phyloP scores from a whole-genome alignment of 2,888 invertebrate species.

The Anaspis maculata region DNA sequence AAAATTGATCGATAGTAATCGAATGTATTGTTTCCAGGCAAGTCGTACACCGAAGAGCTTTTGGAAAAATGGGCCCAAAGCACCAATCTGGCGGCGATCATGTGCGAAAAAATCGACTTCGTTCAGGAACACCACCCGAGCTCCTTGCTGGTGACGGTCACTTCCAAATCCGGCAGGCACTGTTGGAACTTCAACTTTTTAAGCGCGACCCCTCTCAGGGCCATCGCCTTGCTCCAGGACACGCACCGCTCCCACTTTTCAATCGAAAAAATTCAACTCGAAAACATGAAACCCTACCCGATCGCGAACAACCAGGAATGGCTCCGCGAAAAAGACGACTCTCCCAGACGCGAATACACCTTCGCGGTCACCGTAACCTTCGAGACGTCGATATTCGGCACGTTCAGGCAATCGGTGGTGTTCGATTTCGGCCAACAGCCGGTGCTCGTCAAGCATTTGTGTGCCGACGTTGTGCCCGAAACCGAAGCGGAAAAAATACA shows the following conservation, averaged over 20 bases:
- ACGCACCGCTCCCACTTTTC: conserved; percentile 60
- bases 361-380: conserved; percentile 27
- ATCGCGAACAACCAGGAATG: conserved; percentile 47
- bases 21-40: conserved; percentile 33
- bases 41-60: conserved; percentile 52
- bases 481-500: conserved; percentile 56
- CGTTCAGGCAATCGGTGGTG: conserved; percentile 68
- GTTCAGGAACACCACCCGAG: conserved; percentile 52
- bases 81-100: conserved; percentile 53
- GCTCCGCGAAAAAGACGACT: conserved; percentile 17
- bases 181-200: conserved; percentile 54
- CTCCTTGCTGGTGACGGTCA: conserved; percentile 52
- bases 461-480: conserved; percentile 67
- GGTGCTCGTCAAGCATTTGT: conserved; percentile 56
- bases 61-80: conserved; percentile 56
- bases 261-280: conserved; percentile 45
- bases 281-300: conserved; percentile 21
- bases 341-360: conserved; percentile 19
- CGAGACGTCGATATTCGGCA: conserved; percentile 63
- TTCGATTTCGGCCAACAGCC: conserved; percentile 66
- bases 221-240: conserved; percentile 61
- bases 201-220: conserved; percentile 47
- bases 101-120: conserved; percentile 53
- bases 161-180: conserved; percentile 52
- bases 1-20: no score